Conservation (phyloP, 1,140 invertebrate species). For the Phocides pigmalion region DNA sequence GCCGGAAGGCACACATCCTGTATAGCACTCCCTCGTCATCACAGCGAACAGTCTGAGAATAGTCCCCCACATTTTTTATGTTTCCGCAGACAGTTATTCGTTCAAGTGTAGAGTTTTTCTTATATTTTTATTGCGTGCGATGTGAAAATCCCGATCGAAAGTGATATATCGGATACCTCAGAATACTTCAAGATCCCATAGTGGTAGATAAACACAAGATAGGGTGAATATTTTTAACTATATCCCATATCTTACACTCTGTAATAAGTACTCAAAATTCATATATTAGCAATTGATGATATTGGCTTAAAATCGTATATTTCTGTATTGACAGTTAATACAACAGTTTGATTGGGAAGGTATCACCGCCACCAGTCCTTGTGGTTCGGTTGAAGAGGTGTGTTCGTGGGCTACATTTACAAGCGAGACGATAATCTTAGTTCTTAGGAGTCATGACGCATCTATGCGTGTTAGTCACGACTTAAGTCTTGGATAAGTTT, state of each 20-base stretch:
- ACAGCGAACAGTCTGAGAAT: constrained; percentile 36
- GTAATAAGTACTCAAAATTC: constrained; percentile 5
- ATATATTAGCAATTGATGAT: too few relatives aligned
- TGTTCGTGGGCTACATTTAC: too few relatives aligned
- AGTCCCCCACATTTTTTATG: constrained; percentile 59
- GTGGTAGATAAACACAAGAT: constrained; percentile 28
- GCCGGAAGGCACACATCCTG: constrained; percentile 61
- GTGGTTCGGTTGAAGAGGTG: too few relatives aligned
- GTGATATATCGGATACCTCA: constrained; percentile 30
- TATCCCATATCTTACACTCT: constrained; percentile 3
- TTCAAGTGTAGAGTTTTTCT: constrained; percentile 56
- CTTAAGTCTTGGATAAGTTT: too few relatives aligned
- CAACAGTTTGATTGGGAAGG: too few relatives aligned
- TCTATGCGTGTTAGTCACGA: too few relatives aligned
- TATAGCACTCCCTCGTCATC: constrained; percentile 39
- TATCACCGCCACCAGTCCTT: too few relatives aligned
- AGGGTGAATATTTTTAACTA: constrained; percentile 26
- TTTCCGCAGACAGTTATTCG: constrained; percentile 63
- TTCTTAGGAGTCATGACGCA: too few relatives aligned
- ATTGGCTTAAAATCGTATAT: too few relatives aligned
- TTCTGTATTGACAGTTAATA: too few relatives aligned
- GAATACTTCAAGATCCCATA: constrained; percentile 43
- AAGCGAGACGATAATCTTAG: too few relatives aligned
- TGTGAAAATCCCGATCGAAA: constrained; percentile 51
- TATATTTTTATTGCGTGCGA: constrained; percentile 66